These are phyloP conservation scores for Apis dorsata DNA, from an alignment of 1,140 invertebrate genomes.

Conservation along the genomic window DNA sequence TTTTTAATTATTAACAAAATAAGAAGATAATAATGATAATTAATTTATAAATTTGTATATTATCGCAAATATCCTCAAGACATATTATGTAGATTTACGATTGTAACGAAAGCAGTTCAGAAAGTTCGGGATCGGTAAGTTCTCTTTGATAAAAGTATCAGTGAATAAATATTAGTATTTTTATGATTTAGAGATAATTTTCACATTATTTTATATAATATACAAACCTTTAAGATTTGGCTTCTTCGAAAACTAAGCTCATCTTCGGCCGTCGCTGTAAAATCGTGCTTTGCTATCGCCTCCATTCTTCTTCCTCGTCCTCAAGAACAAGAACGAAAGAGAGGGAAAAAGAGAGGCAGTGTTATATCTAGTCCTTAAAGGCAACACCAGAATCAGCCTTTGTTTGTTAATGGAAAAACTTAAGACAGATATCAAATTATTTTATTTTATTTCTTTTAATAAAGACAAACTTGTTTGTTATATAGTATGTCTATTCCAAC, in stretches of 20 bases:
- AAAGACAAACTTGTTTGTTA: neutral
- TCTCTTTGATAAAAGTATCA: neutral
- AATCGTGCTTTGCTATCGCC: conserved; percentile 99
- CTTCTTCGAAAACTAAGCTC: conserved; percentile 98
- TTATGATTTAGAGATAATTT: neutral
- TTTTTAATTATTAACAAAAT: neutral
- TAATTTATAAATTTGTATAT: neutral
- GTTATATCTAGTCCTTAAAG: conserved; percentile 42
- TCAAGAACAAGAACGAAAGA: conserved; percentile 46
- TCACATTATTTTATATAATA: neutral
- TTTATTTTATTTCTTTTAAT: neutral
- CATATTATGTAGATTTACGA: conserved; percentile 19
- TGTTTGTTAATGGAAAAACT: conserved; percentile 32
- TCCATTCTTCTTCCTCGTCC: conserved; percentile 87
- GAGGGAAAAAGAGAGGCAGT: conserved; percentile 40
- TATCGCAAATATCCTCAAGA: conserved; percentile 36
- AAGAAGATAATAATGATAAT: neutral
- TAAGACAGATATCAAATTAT: neutral
- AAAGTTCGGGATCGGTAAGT: conserved; percentile 46
- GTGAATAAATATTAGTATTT: no score
- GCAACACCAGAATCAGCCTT: conserved; percentile 48
- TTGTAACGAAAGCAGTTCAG: conserved; percentile 22
- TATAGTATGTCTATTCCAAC: neutral
- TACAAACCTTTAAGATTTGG: conserved; percentile 94
- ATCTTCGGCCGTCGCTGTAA: conserved; percentile 98